A percentile compares a stretch with the other conserved stretches of the same genome.
Evolutionary conservation across 1,140 invertebrate genomes (phyloP).

Genomic region (Penaeus japonicus): DNA sequence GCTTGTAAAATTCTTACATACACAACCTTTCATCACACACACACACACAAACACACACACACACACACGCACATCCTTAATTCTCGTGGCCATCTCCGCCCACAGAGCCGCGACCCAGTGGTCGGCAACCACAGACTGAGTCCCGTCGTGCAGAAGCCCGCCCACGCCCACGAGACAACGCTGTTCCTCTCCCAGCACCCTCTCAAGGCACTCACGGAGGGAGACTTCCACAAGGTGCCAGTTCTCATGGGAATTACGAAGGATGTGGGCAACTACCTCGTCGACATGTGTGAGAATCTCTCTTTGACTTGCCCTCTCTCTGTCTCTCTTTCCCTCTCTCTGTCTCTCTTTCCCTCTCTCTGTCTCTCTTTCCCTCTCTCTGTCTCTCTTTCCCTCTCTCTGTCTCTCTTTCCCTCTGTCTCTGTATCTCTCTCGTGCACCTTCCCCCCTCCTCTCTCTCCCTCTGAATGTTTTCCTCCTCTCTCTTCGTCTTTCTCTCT

Average conservation of each 20-base stretch:
- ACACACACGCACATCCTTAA: too few relatives aligned
- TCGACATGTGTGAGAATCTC: conserved; percentile 37
- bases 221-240: conserved; percentile 61
- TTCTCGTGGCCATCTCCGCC: neutral
- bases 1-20: too few relatives aligned
- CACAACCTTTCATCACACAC: too few relatives aligned
- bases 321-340: neutral
- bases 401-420: too few relatives aligned
- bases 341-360: neutral
- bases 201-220: conserved; percentile 60
- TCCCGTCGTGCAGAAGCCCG: conserved; percentile 20
- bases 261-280: conserved; percentile 60
- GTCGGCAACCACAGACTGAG: conserved; percentile 48
- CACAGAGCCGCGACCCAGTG: conserved; percentile 31
- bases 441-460: too few relatives aligned
- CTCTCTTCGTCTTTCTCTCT: too few relatives aligned
- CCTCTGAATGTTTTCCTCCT: too few relatives aligned
- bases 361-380: neutral
- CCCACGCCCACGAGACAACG: neutral
- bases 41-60: too few relatives aligned
- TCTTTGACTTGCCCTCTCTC: too few relatives aligned
- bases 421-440: too few relatives aligned
- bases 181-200: conserved; percentile 62
- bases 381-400: neutral
- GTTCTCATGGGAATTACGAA: conserved; percentile 62